Base-by-base conservation (phyloP, 1,140 invertebrate genomes). In the Nephila pilipes region DNA sequence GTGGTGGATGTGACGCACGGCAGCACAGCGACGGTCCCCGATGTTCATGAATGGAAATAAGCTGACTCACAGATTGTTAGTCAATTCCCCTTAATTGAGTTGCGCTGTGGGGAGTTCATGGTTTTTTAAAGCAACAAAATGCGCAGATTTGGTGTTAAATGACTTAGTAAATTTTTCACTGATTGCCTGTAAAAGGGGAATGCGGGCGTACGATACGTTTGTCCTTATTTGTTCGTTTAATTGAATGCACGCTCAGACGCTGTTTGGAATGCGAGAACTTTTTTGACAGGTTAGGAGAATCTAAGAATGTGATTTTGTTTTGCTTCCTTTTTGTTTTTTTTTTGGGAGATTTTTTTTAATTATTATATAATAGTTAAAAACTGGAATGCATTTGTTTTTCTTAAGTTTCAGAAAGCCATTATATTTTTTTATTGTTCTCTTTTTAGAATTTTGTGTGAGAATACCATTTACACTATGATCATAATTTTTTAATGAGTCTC, bases 11-110 rank as follows among this genome's bases (percentile, higher is more conserved):
- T 87, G 85, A 87, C 85, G 85, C 85, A 87, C 29, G 25, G 46
- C 38, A 57, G 16, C 16, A 2, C n/a, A 16, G 32, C 16, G 85
- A 87, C 32, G 85, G 58, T 65, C 85, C 85, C 85, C 58, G 6
- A 87, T 87, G 85, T 32, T 87, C 85, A 87, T 87, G 85, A 87
- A 87, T 87, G 85, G 85, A 63, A 65, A 87, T 46, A 87, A 85
- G 57, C 16, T 87, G 85, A 87, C 85, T 87, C 85, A 87, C 29
- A 22, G 60, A 65, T 57, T 57, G 85, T 57, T 87, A 87, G 32
- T 46, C 85, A 65, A 85, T 85, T 57, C 38, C 57, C 18, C 57
- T 38, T 38, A 65, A 87, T 87, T 87, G 36, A 87, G 85, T 87
- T 87, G 79, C 79, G 36, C 79, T 46, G 1, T 32, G 65, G 25